phyloP scores from a whole-genome alignment of 2,888 invertebrate genomes.

The Hyposoter didymator region DNA sequence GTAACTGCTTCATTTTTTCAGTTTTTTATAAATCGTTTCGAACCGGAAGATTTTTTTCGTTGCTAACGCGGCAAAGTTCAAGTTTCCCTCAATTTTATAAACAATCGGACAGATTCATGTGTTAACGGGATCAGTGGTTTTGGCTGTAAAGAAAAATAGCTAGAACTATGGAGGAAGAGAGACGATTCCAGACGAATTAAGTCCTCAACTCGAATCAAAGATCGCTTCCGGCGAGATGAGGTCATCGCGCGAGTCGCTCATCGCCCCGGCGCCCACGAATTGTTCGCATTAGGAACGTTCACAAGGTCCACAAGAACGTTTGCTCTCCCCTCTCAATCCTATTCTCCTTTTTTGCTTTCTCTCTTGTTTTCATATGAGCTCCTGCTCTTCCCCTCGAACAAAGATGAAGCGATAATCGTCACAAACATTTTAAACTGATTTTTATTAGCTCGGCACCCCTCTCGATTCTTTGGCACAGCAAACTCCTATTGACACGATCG shows the following conservation, averaged over 20 bases:
- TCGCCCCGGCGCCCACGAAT: conserved; percentile 59
- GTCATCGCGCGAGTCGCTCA: conserved; percentile 73
- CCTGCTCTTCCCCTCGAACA: conserved; percentile 33
- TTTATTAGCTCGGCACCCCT: conserved; percentile 56
- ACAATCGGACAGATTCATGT: background rate
- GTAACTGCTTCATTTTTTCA: background rate
- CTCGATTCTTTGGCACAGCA: conserved; percentile 7
- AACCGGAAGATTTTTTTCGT: background rate
- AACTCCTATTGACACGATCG: background rate
- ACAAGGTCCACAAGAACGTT: conserved; percentile 57
- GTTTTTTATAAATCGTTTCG: background rate
- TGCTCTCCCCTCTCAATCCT: conserved; percentile 31
- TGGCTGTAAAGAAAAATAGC: conserved; percentile 10
- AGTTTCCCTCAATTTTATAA: background rate
- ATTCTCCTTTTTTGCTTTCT: conserved; percentile 8
- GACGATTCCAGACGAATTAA: conserved; percentile 77
- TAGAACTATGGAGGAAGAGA: conserved; percentile 65
- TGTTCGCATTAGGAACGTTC: conserved; percentile 39
- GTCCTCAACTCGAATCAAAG: conserved; percentile 82
- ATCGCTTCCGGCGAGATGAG: conserved; percentile 82
- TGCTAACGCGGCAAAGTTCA: background rate
- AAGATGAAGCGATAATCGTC: conserved; percentile 60
- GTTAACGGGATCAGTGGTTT: conserved; percentile 13
- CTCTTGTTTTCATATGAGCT: conserved; percentile 6
- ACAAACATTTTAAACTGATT: conserved; percentile 62